Evolutionary conservation across 2,797 vertebrate species (phyloP).

Genomic region (Clarias laeviceps): DNA sequence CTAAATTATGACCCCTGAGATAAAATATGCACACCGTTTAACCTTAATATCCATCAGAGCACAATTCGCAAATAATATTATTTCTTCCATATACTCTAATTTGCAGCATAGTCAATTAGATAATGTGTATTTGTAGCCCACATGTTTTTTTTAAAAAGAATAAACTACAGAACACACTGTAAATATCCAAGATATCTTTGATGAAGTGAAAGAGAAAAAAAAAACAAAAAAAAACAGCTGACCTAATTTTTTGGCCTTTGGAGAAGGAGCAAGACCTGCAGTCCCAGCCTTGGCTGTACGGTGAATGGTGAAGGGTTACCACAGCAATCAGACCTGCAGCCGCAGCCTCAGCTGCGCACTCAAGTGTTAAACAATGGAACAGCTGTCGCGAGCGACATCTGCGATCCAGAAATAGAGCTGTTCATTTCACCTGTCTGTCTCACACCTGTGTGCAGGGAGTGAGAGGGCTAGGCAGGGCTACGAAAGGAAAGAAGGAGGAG

Average conservation of each 20-base stretch:
- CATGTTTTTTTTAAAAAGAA: neutral
- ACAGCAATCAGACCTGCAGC: conserved; percentile 57
- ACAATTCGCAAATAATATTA: conserved; percentile 12
- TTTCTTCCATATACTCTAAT: neutral
- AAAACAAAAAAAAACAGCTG: conserved; percentile 17
- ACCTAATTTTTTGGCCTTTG: conserved; percentile 51
- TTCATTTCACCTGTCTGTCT: conserved; percentile 66
- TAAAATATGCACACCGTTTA: neutral
- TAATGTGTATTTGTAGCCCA: neutral
- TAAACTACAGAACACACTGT: conserved; percentile 12
- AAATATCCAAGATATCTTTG: conserved; percentile 40
- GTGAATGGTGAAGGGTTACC: conserved; percentile 55
- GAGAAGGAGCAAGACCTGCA: conserved; percentile 46
- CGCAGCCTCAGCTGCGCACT: conserved; percentile 58
- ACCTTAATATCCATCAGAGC: neutral
- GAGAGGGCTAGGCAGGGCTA: conserved; percentile 48
- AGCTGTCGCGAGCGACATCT: conserved; percentile 63
- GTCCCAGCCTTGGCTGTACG: conserved; percentile 49
- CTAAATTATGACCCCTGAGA: neutral
- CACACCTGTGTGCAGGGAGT: conserved; percentile 56
- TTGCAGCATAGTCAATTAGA: neutral
- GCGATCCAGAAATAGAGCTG: conserved; percentile 66
- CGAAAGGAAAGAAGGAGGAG: conserved; percentile 44
- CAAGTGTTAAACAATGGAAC: conserved; percentile 63
- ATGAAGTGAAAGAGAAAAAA: conserved; percentile 38